Evolutionary conservation across 23 tunicate genomes (phyloP).

Genomic region (Oikopleura dioica): DNA sequence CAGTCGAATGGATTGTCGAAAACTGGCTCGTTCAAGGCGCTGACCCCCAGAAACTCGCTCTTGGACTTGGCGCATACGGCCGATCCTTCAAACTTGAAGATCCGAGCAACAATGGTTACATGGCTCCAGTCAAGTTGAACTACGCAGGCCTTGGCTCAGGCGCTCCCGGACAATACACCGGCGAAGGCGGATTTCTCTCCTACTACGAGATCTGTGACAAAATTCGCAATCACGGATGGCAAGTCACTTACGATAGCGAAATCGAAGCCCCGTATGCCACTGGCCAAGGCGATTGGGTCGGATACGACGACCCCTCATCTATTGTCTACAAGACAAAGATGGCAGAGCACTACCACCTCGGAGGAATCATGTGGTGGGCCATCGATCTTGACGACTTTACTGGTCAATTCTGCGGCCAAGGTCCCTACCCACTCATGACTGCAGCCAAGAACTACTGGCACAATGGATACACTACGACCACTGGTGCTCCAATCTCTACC

Average conservation of each 20-base stretch:
- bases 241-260: not conserved
- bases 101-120: constrained; percentile 4
- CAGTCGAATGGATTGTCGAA: constrained; percentile 9
- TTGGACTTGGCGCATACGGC: constrained; percentile 70
- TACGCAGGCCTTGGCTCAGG: constrained; percentile 4
- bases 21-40: constrained; percentile 17
- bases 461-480: not conserved
- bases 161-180: constrained; percentile 48
- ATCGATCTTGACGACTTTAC: not conserved
- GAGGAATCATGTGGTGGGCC: constrained; percentile 10
- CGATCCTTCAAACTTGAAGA: not conserved
- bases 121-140: not conserved
- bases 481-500: not conserved
- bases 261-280: not conserved
- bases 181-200: constrained; percentile 62
- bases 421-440: not conserved
- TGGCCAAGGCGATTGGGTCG: not conserved
- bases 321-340: not conserved
- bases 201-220: constrained; percentile 43
- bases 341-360: constrained; percentile 1
- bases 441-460: constrained; percentile 7
- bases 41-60: constrained; percentile 29
- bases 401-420: not conserved
- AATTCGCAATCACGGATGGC: not conserved
- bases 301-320: not conserved